These are phyloP conservation scores for Corythaixoides concolor DNA, from an alignment of 2,113 vertebrate species.

Conservation along the genomic window DNA sequence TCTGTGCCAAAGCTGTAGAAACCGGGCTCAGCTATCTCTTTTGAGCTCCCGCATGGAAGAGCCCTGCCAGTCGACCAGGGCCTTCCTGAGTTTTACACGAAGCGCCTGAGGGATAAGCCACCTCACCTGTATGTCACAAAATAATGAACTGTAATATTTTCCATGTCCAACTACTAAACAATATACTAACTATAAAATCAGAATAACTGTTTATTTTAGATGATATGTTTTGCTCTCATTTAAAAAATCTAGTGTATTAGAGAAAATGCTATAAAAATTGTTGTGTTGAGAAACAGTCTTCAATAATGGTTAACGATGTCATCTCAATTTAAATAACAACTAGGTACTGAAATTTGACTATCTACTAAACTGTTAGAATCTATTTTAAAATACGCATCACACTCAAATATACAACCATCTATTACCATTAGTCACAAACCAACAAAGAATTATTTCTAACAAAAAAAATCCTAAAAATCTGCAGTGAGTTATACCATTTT, in stretches of 20 bases:
- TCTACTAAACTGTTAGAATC: neutral
- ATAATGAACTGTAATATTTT: neutral
- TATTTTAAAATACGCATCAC: neutral
- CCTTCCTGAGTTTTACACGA: too few relatives aligned
- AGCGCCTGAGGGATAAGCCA: fast-evolving
- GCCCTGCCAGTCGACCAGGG: fast-evolving
- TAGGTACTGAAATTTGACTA: neutral
- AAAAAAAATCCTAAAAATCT: neutral
- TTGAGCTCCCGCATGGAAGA: neutral
- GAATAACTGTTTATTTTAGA: neutral
- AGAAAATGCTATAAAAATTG: neutral
- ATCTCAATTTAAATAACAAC: neutral
- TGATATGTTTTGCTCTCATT: neutral
- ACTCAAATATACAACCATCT: neutral
- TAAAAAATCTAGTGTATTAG: neutral
- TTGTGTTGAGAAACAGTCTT: neutral
- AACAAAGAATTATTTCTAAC: neutral
- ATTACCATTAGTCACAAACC: neutral
- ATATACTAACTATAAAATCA: neutral
- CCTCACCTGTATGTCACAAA: neutral
- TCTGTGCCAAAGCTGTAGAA: neutral
- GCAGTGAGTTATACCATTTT: neutral
- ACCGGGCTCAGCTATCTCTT: fast-evolving
- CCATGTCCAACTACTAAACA: neutral
- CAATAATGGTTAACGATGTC: neutral